Evolutionary conservation across 2,888 invertebrate species (phyloP).

Genomic region (Drosophila conformis): DNA sequence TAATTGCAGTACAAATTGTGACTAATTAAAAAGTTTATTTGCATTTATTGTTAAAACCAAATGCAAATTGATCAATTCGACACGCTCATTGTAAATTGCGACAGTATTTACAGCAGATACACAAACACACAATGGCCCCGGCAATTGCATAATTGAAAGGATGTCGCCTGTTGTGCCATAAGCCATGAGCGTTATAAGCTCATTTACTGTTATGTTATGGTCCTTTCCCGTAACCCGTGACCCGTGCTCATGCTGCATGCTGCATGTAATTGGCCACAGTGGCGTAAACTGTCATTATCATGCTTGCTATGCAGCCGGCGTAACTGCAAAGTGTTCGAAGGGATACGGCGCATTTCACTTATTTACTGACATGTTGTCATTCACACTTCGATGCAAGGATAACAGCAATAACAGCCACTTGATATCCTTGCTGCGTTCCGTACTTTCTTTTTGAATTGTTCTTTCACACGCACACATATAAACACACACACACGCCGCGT

Average conservation of each 20-base stretch:
- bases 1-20: not conserved
- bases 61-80: slow-evolving; percentile 54
- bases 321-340: slow-evolving; percentile 4
- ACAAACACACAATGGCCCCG: slow-evolving; percentile 9
- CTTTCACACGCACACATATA: slow-evolving; percentile 1
- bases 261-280: slow-evolving; percentile 39
- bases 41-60: not conserved
- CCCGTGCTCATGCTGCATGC: slow-evolving; percentile 1
- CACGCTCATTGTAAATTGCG: slow-evolving; percentile 41
- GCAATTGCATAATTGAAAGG: slow-evolving; percentile 18
- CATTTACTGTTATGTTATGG: slow-evolving; percentile 10
- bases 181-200: slow-evolving; percentile 18
- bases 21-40: not conserved
- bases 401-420: slow-evolving; percentile 20
- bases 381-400: slow-evolving; percentile 27
- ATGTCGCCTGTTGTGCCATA: slow-evolving; percentile 14
- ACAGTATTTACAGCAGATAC: slow-evolving; percentile 8
- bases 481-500: not conserved
- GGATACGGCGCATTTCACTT: slow-evolving; percentile 30
- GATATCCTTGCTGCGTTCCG: slow-evolving; percentile 22
- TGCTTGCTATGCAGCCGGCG: slow-evolving; percentile 23
- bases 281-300: slow-evolving; percentile 38
- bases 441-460: slow-evolving; percentile 8
- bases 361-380: slow-evolving; percentile 25
- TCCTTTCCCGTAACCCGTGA: not conserved